phyloP scores from a whole-genome alignment of 2,113 vertebrate species.

The Sciurus niger region DNA sequence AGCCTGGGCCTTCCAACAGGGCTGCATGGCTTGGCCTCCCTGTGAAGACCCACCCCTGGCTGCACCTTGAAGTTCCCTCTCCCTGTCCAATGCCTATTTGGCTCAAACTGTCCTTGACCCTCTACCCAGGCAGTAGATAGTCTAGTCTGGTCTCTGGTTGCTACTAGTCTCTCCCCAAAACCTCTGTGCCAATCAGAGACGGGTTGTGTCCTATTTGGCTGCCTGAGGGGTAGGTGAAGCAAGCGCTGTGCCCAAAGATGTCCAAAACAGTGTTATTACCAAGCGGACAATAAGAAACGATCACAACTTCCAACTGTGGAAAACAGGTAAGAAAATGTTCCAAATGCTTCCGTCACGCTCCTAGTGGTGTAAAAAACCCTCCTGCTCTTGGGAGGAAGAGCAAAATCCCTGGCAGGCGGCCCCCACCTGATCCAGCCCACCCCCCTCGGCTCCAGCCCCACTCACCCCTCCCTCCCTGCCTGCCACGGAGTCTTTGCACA shows the following conservation, averaged over 20 bases:
- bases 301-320: not conserved
- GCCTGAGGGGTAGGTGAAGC: not conserved
- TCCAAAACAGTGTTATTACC: too few relatives aligned
- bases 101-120: not conserved
- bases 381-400: not conserved
- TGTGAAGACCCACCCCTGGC: too few relatives aligned
- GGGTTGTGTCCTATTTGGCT: not conserved
- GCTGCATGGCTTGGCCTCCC: too few relatives aligned
- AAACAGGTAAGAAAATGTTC: not conserved
- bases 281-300: not conserved
- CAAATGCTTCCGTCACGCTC: too few relatives aligned
- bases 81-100: too few relatives aligned
- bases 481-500: not conserved
- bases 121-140: not conserved
- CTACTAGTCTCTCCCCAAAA: too few relatives aligned
- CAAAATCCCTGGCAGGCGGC: not conserved
- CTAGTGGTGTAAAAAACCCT: not conserved
- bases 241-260: not conserved
- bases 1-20: too few relatives aligned
- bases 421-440: not conserved
- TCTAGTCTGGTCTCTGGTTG: not conserved
- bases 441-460: not conserved
- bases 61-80: too few relatives aligned
- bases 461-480: not conserved
- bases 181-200: not conserved